Conservation (phyloP, 2,888 invertebrate genomes). For the Balanococcus diminutus region DNA sequence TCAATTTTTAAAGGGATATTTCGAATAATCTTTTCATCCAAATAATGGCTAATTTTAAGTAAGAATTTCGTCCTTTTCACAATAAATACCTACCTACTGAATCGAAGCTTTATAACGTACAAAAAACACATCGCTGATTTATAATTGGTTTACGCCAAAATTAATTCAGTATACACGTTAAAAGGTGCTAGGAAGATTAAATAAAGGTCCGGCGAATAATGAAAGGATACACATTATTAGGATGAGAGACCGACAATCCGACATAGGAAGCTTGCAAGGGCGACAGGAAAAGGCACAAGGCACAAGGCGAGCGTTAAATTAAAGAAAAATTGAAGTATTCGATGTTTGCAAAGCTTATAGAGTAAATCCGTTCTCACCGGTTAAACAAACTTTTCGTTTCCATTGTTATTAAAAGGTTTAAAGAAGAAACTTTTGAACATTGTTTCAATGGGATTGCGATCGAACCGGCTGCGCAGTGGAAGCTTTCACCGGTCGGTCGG, state of each 20-base stretch:
- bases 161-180: background rate
- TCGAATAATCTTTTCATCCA: too few relatives aligned
- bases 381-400: conserved; percentile 24
- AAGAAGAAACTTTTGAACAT: conserved; percentile 35
- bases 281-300: background rate
- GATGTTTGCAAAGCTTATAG: conserved; percentile 38
- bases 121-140: background rate
- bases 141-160: background rate
- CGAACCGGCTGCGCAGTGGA: too few relatives aligned
- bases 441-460: conserved; percentile 40
- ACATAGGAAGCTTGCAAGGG: too few relatives aligned
- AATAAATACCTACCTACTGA: too few relatives aligned
- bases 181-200: background rate
- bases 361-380: conserved; percentile 38
- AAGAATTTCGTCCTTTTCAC: too few relatives aligned
- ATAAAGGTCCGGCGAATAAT: background rate
- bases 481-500: background rate
- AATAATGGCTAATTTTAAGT: too few relatives aligned
- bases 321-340: conserved; percentile 38
- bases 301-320: background rate
- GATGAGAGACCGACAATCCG: background rate
- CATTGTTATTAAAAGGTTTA: conserved; percentile 38
- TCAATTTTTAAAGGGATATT: too few relatives aligned
- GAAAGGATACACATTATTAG: background rate
- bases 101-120: background rate